phyloP scores from a whole-genome alignment of 2,113 vertebrate species.

The Cochlearius cochlearius region DNA sequence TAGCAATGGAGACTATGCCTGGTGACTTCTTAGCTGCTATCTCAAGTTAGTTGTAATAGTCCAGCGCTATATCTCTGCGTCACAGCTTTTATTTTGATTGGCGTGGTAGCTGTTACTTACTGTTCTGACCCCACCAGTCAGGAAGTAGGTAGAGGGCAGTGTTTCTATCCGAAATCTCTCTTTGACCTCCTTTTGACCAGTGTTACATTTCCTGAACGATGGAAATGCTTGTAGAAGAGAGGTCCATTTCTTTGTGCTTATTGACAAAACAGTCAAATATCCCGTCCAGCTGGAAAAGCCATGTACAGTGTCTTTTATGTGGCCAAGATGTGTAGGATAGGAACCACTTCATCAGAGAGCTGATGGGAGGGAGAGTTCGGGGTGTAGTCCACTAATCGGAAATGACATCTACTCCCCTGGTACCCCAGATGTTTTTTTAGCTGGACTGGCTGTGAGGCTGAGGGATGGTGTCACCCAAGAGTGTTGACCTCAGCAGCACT shows the following conservation, averaged over 20 bases:
- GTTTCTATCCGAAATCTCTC: neutral
- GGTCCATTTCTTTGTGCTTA: neutral
- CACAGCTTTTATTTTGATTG: neutral
- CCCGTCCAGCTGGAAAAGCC: neutral
- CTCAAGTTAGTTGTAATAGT: neutral
- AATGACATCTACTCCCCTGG: neutral
- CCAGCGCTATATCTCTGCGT: neutral
- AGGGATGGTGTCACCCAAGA: neutral
- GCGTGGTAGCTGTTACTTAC: neutral
- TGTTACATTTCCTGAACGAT: neutral
- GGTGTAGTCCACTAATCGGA: accelerated
- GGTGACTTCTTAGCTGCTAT: neutral
- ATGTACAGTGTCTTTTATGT: neutral
- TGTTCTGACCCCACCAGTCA: neutral
- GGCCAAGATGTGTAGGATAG: neutral
- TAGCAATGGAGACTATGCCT: neutral
- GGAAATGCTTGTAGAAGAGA: neutral
- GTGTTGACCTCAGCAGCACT: neutral
- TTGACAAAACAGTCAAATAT: neutral
- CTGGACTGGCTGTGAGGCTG: neutral
- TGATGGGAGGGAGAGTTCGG: neutral
- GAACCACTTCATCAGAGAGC: neutral
- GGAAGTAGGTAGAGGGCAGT: neutral
- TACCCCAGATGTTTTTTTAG: neutral
- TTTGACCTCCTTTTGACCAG: neutral